Evolutionary conservation across 2,113 vertebrate genomes (phyloP), one percentile per base, ranked within the genome.

Genomic region (Furnarius figulus): DNA sequence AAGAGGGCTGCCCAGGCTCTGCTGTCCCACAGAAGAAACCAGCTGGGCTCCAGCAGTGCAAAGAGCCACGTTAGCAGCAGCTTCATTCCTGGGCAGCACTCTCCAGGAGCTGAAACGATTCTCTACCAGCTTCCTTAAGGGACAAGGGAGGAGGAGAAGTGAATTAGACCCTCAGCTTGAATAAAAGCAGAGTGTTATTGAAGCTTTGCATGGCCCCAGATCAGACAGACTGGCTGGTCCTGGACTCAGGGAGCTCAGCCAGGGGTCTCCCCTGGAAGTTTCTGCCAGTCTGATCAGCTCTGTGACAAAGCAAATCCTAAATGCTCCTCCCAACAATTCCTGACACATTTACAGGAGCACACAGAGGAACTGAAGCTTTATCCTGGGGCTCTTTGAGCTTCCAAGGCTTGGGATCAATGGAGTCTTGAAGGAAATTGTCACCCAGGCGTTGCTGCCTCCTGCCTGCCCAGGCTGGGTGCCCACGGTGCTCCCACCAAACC

Each of bases 201-300:
- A 82, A 89, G 86, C 72, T 55, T 67, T 44, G 11, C 31, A 9
- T 0, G 7, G 55, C 25, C 82, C 49, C 50, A 62, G 67, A 70
- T 33, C 40, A 70, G 90, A 77, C 8, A 12, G 80, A 31, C 65
- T 19, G 52, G 11, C 53, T n/a, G n/a, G 37, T 21, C 76, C 37
- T 28, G 21, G 44, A 39, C 50, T 19, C 30, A 4, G 73, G 73
- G 46, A 80, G 79, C 88, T 42, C 14, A 62, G 80, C 89, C 21
- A 86, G 76, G 47, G 52, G 52, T 10, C 77, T 63, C 27, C 1
- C 1, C 50, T 10, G 9, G 81, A 78, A 85, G 67, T 83, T n/a
- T 40, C 4, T 0, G 0, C 31, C 0, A 0, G 28, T 50, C 49
- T 61, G 62, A 92, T 66, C 88, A 55, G 40, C 0, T 0, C 47